Conservation (phyloP, 2,888 invertebrate species). For the Dicyrtoma fusca region DNA sequence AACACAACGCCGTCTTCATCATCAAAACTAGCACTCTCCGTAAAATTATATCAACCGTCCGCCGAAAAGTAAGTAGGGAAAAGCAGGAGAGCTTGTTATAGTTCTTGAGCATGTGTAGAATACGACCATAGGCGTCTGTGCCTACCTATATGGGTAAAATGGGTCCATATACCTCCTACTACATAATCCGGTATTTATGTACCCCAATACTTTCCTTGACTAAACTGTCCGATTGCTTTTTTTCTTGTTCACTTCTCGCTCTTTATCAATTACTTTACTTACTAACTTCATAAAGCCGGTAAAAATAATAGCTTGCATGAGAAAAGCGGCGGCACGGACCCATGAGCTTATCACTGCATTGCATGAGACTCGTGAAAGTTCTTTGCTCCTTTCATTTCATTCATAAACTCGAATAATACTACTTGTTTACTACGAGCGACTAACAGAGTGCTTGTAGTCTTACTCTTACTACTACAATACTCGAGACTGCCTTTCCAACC, state of each 20-base stretch:
- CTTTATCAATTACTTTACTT: slow-evolving; percentile 19
- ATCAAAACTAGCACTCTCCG: too few species aligned
- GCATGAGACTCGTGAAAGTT: slow-evolving; percentile 31
- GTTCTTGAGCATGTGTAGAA: too few species aligned
- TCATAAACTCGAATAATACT: slow-evolving; percentile 26
- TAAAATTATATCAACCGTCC: too few species aligned
- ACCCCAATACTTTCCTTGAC: not conserved
- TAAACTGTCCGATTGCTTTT: not conserved
- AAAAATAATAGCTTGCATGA: slow-evolving; percentile 29
- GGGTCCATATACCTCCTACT: too few species aligned
- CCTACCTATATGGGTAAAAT: too few species aligned
- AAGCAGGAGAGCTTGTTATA: too few species aligned
- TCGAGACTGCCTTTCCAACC: not conserved
- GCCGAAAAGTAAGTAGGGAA: too few species aligned
- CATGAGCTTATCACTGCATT: slow-evolving; percentile 22
- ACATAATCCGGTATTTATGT: too few species aligned
- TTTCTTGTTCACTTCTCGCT: not conserved
- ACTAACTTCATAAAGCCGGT: slow-evolving; percentile 19
- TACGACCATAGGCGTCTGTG: too few species aligned
- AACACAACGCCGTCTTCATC: too few species aligned
- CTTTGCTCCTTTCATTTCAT: slow-evolving; percentile 31
- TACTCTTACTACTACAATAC: slow-evolving; percentile 13
- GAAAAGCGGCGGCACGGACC: slow-evolving; percentile 23
- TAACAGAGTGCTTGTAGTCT: not conserved
- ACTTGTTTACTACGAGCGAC: slow-evolving; percentile 7